A percentile compares a stretch with the other conserved stretches of the same genome.
phyloP scores from a whole-genome alignment of 2,113 vertebrate genomes.

The human region GRCh38 chr4:29815001-29815500 shows the following conservation, averaged over 20 bases:
- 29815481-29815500: neutral
- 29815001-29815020: too few species aligned
- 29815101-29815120: too few species aligned
- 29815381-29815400: neutral
- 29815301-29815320: neutral
- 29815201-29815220: neutral
- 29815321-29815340: neutral
- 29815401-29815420: neutral
- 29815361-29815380: neutral
- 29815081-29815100: too few species aligned
- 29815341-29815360: neutral
- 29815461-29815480: neutral
- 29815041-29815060: too few species aligned
- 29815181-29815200: too few species aligned
- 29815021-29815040: too few species aligned
- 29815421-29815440: accelerated
- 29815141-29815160: too few species aligned
- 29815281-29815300: neutral
- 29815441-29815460: neutral
- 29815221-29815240: neutral
- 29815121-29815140: too few species aligned
- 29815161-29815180: too few species aligned
- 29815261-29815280: neutral
- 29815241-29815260: neutral
- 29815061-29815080: too few species aligned